Base-by-base conservation (phyloP, 2,888 invertebrate species). In the Venustoraphidia nigricollis region DNA sequence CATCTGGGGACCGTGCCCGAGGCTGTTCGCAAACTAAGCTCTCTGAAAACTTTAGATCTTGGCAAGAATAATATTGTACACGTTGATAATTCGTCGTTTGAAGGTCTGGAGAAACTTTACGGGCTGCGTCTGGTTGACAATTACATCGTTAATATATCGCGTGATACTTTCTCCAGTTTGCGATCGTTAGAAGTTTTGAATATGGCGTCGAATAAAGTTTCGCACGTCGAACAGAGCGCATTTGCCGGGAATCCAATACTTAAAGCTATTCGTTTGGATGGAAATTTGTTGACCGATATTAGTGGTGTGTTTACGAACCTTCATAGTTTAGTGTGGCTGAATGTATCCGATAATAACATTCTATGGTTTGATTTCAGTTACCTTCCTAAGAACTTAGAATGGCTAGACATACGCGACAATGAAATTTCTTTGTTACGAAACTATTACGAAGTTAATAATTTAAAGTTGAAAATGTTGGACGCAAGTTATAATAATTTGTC, bases 331-430 rank as follows among this genome's bases (percentile, higher is more conserved):
- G 78, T 83, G 56, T 85, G 84, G 83, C 67, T 89, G 56, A 88
- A 88, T 66, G 82, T 87, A 50, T 85, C 85, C 45, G 79, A 82
- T 65, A 88, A 88, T 66, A 79, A 79, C 62, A 68, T 88, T 55
- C 70, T 78, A 52, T 81, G 82, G 80, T 86, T 87, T 66, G 87
- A 88, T 68, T 88, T 84, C 59, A 81, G 82, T 56, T 77, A 86
- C 59, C 73, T 88, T 58, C 88, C 88, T 10, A 63, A 72, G 2
- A 82, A 80, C 59, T 71, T 88, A 41, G 83, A 83, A 62, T 84
- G 83, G 82, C 69, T 89, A 49, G 87, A 88, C 65, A 80, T 87
- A 73, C 85, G 85, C 62, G 77, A 81, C 60, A 88, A 88, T 66
- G 76, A 80, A 69, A 80, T 88, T 59, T 76, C 78, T 55, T 80